Percentiles rank a stretch among this genome's conserved stretches.
phyloP scores from a whole-genome alignment of 2,797 vertebrate genomes.

The Amazona ochrocephala region DNA sequence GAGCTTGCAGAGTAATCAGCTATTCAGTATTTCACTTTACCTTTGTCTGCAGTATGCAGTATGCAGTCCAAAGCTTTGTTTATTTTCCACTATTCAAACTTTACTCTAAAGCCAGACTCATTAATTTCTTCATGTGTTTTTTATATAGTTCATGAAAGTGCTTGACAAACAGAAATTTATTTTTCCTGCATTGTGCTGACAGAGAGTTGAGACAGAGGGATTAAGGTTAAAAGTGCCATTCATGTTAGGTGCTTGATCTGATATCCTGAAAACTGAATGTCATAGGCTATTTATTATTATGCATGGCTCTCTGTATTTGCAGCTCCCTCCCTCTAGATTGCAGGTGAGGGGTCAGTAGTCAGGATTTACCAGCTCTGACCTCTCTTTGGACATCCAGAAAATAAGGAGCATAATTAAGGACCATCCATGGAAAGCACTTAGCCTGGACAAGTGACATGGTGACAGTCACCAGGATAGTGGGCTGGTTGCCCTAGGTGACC shows the following conservation, averaged over 20 bases:
- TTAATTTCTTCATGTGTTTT: constrained; percentile 24
- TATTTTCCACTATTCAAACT: constrained; percentile 29
- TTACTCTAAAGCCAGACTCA: constrained; percentile 5
- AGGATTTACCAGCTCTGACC: background rate
- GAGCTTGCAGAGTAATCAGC: background rate
- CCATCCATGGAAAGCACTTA: background rate
- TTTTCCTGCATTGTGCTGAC: background rate
- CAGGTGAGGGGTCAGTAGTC: background rate
- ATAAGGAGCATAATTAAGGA: background rate
- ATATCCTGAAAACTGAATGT: background rate
- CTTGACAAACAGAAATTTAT: background rate
- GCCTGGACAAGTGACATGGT: no score
- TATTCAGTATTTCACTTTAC: constrained; percentile 17
- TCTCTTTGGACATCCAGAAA: accelerated
- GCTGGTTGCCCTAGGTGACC: accelerated
- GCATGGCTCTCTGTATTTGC: background rate
- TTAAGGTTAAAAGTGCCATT: background rate
- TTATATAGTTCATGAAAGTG: background rate
- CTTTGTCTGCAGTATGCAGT: constrained; percentile 1
- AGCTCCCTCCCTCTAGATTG: background rate
- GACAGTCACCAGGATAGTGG: no score
- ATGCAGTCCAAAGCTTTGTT: background rate
- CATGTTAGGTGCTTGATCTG: background rate
- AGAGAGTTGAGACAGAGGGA: background rate
- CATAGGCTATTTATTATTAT: background rate